A percentile compares a stretch with the other conserved stretches of the same genome.
phyloP scores from a whole-genome alignment of 1,140 invertebrate species.

The Thaumetopoea pityocampa region DNA sequence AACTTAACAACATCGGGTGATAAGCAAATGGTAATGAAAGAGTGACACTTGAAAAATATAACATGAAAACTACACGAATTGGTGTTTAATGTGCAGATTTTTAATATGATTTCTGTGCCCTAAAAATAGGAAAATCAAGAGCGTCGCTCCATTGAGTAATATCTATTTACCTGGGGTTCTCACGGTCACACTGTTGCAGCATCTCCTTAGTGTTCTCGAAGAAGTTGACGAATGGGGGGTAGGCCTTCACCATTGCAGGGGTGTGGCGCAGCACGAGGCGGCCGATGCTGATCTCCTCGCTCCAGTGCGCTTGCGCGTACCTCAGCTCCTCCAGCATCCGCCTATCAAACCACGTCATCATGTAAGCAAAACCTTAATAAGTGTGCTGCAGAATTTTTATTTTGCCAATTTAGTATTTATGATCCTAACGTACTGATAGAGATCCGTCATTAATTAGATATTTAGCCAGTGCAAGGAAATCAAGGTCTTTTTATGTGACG shows the following conservation, averaged over 20 bases:
- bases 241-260: slow-evolving; percentile 90
- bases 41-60: background rate
- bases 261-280: slow-evolving; percentile 91
- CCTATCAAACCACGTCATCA: slow-evolving; percentile 35
- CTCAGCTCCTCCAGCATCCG: slow-evolving; percentile 87
- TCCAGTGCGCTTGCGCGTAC: slow-evolving; percentile 84
- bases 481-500: too few species aligned
- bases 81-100: too few species aligned
- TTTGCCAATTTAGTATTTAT: too few species aligned
- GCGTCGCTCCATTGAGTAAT: too few species aligned
- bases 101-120: too few species aligned
- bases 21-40: background rate
- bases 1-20: background rate
- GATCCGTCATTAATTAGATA: too few species aligned
- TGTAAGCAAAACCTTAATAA: too few species aligned
- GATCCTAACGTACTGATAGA: too few species aligned
- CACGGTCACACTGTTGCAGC: slow-evolving; percentile 91
- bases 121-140: too few species aligned
- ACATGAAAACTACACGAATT: too few species aligned
- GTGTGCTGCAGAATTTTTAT: too few species aligned
- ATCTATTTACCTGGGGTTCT: slow-evolving; percentile 89
- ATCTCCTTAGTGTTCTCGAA: slow-evolving; percentile 97
- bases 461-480: too few species aligned
- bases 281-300: slow-evolving; percentile 90
- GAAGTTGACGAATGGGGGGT: slow-evolving; percentile 98